phyloP scores from a whole-genome alignment of 1,140 invertebrate species.

The Telenomus remus region DNA sequence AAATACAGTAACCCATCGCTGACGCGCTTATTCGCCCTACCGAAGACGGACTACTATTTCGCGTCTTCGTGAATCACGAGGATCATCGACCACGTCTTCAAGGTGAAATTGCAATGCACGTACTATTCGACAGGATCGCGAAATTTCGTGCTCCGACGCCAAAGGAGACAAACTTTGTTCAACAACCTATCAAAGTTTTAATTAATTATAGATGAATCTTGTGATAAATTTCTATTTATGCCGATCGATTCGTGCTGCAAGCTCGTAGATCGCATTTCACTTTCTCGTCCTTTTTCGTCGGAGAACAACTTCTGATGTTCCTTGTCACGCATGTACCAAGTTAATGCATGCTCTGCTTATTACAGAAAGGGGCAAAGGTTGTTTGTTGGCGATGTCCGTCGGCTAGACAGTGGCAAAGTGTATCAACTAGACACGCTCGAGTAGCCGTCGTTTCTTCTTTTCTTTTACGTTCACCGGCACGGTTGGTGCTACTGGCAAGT shows the following conservation, averaged over 20 bases:
- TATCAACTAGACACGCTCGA: slow-evolving; percentile 60
- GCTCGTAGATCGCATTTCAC: neutral
- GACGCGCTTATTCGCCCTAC: slow-evolving; percentile 58
- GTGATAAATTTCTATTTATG: slow-evolving; percentile 50
- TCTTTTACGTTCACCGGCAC: slow-evolving; percentile 44
- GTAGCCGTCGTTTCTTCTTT: slow-evolving; percentile 49
- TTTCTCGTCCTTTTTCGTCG: neutral
- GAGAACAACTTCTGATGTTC: neutral
- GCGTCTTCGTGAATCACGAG: slow-evolving; percentile 59
- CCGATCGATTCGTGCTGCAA: neutral
- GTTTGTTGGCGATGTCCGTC: slow-evolving; percentile 50
- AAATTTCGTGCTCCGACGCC: slow-evolving; percentile 59
- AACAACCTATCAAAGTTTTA: slow-evolving; percentile 60
- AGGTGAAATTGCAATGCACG: slow-evolving; percentile 59
- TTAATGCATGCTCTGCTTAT: slow-evolving; percentile 59
- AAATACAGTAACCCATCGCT: slow-evolving; percentile 66
- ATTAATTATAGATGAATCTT: slow-evolving; percentile 58
- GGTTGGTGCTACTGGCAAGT: slow-evolving; percentile 60
- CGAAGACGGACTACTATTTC: slow-evolving; percentile 60
- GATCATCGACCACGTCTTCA: slow-evolving; percentile 59
- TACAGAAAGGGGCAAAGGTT: slow-evolving; percentile 54
- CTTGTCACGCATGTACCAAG: slow-evolving; percentile 13
- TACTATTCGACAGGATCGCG: slow-evolving; percentile 60
- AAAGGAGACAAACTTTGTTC: slow-evolving; percentile 59
- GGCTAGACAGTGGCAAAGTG: slow-evolving; percentile 51